Conservation (phyloP, 2,797 vertebrate genomes). For the Cetoscarus ocellatus region DNA sequence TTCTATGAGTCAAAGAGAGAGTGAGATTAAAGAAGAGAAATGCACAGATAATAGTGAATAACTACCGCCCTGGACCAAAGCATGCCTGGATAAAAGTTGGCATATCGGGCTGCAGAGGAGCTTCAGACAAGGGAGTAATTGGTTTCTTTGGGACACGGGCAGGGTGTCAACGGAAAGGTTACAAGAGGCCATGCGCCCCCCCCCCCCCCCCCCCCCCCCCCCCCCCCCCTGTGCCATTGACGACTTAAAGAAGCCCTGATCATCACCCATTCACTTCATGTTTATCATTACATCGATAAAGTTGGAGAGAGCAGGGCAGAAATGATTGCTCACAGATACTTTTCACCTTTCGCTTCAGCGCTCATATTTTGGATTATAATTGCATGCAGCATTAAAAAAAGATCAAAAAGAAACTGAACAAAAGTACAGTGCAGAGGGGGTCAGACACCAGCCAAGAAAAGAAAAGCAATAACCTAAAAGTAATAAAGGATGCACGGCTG, state of each 20-base stretch:
- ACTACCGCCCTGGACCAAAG: constrained; percentile 52
- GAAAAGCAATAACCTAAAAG: constrained; percentile 66
- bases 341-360: constrained; percentile 11
- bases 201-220: constrained; percentile 33
- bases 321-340: constrained; percentile 10
- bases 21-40: constrained; percentile 49
- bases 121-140: constrained; percentile 80
- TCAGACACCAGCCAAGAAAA: constrained; percentile 37
- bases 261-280: constrained; percentile 65
- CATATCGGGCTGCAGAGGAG: constrained; percentile 64
- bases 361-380: constrained; percentile 39
- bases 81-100: constrained; percentile 72
- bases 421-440: constrained; percentile 25
- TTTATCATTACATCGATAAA: constrained; percentile 57
- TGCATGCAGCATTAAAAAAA: constrained; percentile 27
- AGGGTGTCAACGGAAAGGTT: constrained; percentile 72
- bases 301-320: constrained; percentile 6
- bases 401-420: constrained; percentile 51
- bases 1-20: constrained; percentile 20
- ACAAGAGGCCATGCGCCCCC: constrained; percentile 53
- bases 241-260: constrained; percentile 56
- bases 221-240: constrained; percentile 34
- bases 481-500: constrained; percentile 55
- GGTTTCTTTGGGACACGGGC: constrained; percentile 81
- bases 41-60: constrained; percentile 61